Evolutionary conservation across 2,888 invertebrate species (phyloP), one percentile per base, ranked within the genome.

Genomic region (Pomacea canaliculata): DNA sequence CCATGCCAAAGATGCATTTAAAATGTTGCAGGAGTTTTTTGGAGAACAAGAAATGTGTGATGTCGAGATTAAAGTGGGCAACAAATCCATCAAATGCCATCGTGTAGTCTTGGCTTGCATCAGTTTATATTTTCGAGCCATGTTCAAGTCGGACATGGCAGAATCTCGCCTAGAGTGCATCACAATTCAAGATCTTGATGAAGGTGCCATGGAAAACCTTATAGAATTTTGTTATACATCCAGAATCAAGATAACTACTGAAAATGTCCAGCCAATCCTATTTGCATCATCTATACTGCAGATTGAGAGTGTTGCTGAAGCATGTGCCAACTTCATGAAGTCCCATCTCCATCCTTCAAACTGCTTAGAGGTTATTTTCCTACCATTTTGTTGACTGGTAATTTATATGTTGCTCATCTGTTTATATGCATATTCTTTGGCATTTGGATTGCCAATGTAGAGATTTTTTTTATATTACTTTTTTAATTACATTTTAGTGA

Each of bases 151-250:
- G 2, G 87, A 90, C 76, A 90, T 92, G 90, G 82, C 88, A 7
- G 91, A 91, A 79, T 87, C 89, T 70, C 83, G 82, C 51, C 85
- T 88, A 75, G 82, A 83, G 60, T 79, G 82, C 16, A 80, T 90
- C 19, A 85, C 84, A 27, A 89, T 91, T 63, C 85, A 90, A 78
- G 91, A 91, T 80, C 88, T 91, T 60, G 89, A 90, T 75, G 89
- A 86, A 68, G 81, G 80, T 51, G 90, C 91, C 10, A 83, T 91
- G 80, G 86, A 86, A 59, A 84, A 85, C 19, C 84, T 92, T 9
- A 85, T 92, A 12, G 86, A 90, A 72, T 92, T 90, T 88, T 91
- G 91, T 12, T 92, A 92, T 84, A 91, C 91, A 8, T 88, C 90
- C 59, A 88, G 88, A 76, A 88, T 92, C 46, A 80, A 83, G 16